A percentile compares a stretch with the other conserved stretches of the same genome.
These are phyloP conservation scores for Rugalucina vietnamica DNA, from an alignment of 2,888 invertebrate species.

Conservation along the genomic window DNA sequence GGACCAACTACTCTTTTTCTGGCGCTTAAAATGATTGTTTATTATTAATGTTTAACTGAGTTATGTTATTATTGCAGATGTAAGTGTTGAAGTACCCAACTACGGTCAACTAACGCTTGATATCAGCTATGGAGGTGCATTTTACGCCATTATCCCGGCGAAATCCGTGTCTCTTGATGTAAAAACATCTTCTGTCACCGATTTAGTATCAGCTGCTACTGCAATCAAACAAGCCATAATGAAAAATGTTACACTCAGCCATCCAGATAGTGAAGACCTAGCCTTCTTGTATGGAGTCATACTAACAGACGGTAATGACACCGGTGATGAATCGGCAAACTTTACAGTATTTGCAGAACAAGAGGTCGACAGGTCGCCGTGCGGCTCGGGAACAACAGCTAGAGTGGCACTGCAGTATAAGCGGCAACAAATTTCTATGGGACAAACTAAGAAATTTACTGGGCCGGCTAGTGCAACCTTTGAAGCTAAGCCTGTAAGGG, in stretches of 20 bases:
- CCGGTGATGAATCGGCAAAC: slow-evolving; percentile 57
- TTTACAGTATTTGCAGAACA: slow-evolving; percentile 78
- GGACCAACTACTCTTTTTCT: too few relatives aligned
- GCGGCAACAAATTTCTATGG: slow-evolving; percentile 69
- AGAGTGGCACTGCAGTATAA: slow-evolving; percentile 80
- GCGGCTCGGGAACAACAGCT: slow-evolving; percentile 83
- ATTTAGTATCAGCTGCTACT: slow-evolving; percentile 69
- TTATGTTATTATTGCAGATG: slow-evolving; percentile 58
- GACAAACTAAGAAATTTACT: slow-evolving; percentile 76
- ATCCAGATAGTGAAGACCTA: slow-evolving; percentile 80
- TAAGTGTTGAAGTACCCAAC: slow-evolving; percentile 64
- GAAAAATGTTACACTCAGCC: slow-evolving; percentile 69
- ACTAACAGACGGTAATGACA: slow-evolving; percentile 82
- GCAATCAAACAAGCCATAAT: slow-evolving; percentile 62
- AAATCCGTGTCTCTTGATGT: slow-evolving; percentile 74
- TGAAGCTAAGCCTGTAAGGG: slow-evolving; percentile 61
- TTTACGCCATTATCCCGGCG: slow-evolving; percentile 81
- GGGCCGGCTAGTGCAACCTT: slow-evolving; percentile 74
- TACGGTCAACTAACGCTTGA: slow-evolving; percentile 76
- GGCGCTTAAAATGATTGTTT: too few relatives aligned
- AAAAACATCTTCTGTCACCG: slow-evolving; percentile 44
- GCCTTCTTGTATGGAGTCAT: slow-evolving; percentile 83
- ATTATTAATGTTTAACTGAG: too few relatives aligned
- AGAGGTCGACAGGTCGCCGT: slow-evolving; percentile 84
- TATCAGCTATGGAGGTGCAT: slow-evolving; percentile 83